Conservation (phyloP, 2,888 invertebrate species). For the Megamerina dolium region DNA sequence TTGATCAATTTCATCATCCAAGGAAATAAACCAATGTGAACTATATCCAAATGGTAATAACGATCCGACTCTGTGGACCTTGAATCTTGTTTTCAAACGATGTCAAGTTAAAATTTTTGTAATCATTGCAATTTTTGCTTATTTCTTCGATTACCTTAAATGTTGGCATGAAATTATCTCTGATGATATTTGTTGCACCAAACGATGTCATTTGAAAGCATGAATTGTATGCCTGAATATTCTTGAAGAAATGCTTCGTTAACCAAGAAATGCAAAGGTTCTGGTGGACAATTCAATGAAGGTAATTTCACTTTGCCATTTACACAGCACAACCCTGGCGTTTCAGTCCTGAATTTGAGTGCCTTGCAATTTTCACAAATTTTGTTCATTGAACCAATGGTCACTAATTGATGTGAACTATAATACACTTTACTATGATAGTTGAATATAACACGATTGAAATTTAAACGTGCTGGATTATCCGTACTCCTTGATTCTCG, state of each 20-base stretch:
- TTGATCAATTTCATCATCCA: too few relatives aligned
- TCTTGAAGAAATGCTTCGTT: constrained; percentile 23
- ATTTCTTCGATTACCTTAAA: too few relatives aligned
- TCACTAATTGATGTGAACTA: not conserved
- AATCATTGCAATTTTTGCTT: too few relatives aligned
- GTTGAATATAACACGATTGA: not conserved
- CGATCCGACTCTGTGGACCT: too few relatives aligned
- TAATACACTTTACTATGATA: not conserved
- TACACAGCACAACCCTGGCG: constrained; percentile 43
- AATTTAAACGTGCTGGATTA: too few relatives aligned
- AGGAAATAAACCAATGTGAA: too few relatives aligned
- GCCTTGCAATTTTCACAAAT: not conserved
- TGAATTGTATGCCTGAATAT: constrained; percentile 22
- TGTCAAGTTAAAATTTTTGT: too few relatives aligned
- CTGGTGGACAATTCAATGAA: constrained; percentile 34
- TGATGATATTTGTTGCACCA: constrained; percentile 19
- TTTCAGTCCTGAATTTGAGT: constrained; percentile 27
- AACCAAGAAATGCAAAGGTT: constrained; percentile 32
- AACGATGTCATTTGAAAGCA: constrained; percentile 27
- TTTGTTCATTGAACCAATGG: not conserved
- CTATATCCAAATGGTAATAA: too few relatives aligned
- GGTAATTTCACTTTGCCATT: constrained; percentile 42
- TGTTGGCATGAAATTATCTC: too few relatives aligned
- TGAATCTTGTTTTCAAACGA: too few relatives aligned
- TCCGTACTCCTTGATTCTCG: too few relatives aligned